Conservation (phyloP, 2,113 vertebrate genomes). For the Chelonoidis abingdonii region DNA sequence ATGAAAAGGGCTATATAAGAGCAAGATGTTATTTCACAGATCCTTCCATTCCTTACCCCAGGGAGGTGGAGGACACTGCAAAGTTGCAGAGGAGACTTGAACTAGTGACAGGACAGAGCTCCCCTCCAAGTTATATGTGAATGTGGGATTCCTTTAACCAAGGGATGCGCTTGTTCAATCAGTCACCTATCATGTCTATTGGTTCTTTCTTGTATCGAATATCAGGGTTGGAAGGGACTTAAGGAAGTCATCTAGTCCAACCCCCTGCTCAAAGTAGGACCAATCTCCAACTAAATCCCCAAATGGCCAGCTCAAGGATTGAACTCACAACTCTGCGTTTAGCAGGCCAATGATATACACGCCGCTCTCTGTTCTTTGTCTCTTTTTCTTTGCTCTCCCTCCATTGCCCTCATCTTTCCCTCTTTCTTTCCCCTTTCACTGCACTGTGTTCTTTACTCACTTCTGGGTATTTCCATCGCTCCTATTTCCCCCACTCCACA, state of each 20-base stretch:
- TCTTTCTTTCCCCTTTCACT: background rate
- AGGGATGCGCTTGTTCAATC: background rate
- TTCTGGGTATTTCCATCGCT: background rate
- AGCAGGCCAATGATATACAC: background rate
- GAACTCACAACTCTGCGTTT: too few relatives aligned
- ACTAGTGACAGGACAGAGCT: background rate
- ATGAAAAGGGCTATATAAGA: background rate
- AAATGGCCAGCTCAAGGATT: too few relatives aligned
- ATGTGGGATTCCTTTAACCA: background rate
- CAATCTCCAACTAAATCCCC: too few relatives aligned
- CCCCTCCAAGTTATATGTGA: background rate
- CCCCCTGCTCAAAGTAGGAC: too few relatives aligned
- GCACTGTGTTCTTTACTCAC: background rate
- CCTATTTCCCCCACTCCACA: background rate
- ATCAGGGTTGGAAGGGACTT: too few relatives aligned
- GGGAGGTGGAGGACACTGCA: background rate
- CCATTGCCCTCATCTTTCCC: background rate
- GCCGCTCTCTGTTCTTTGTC: background rate
- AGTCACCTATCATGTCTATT: background rate
- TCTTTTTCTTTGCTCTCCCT: background rate
- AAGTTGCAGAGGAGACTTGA: background rate
- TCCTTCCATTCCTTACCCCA: background rate
- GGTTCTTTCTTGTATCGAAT: background rate
- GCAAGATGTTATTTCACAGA: background rate
- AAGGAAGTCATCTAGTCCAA: too few relatives aligned